Evolutionary conservation across 2,888 invertebrate species (phyloP).

Genomic region (Glaucopsyche alexis): DNA sequence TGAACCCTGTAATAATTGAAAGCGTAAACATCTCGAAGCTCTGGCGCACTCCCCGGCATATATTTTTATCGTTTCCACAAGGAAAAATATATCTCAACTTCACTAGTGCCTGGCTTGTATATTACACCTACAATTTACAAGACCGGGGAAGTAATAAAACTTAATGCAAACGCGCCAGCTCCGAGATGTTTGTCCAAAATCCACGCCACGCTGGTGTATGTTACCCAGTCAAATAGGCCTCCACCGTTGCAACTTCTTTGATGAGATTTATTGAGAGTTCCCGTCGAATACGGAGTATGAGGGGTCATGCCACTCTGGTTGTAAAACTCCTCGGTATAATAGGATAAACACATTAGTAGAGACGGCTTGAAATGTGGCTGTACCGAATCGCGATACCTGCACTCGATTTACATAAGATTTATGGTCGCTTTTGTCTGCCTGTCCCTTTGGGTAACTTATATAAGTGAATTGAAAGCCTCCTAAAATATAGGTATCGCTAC

Average conservation of each 20-base stretch:
- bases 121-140: slow-evolving; percentile 71
- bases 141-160: slow-evolving; percentile 73
- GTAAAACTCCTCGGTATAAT: slow-evolving; percentile 60
- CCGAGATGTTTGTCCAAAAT: slow-evolving; percentile 68
- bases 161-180: slow-evolving; percentile 68
- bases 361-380: slow-evolving; percentile 53
- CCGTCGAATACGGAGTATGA: slow-evolving; percentile 36
- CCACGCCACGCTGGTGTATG: slow-evolving; percentile 54
- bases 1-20: slow-evolving; percentile 30
- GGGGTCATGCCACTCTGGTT: slow-evolving; percentile 50
- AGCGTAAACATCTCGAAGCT: slow-evolving; percentile 48
- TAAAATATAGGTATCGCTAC: slow-evolving; percentile 12
- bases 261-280: slow-evolving; percentile 32
- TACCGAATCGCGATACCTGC: slow-evolving; percentile 64
- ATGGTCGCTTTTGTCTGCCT: slow-evolving; percentile 44
- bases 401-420: slow-evolving; percentile 55
- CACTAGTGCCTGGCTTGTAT: slow-evolving; percentile 49
- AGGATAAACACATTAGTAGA: slow-evolving; percentile 71
- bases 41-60: slow-evolving; percentile 46
- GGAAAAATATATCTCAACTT: slow-evolving; percentile 56
- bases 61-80: slow-evolving; percentile 61
- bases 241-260: slow-evolving; percentile 43
- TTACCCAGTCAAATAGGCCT: slow-evolving; percentile 52
- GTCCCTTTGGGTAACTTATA: slow-evolving; percentile 39
- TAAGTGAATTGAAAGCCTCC: slow-evolving; percentile 33